Base-by-base conservation (phyloP, 1,140 invertebrate species). In the Papilio aristodemus region DNA sequence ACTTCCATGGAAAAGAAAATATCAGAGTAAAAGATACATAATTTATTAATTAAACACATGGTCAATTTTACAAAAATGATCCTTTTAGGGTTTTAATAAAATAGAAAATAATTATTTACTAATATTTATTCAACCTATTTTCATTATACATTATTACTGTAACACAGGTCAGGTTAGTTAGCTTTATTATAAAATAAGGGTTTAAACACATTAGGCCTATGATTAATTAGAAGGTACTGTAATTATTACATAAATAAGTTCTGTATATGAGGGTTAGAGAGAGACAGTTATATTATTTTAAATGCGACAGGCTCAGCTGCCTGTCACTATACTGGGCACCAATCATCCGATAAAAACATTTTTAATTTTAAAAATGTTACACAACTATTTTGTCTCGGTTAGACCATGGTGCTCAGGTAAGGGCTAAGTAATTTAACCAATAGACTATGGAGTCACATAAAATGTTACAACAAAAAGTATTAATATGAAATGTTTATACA, bases 401-500 rank as follows among this genome's bases (percentile, higher is more conserved):
- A 6, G 27, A 32, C 27, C 27, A 3, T 3, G 6, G 27, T 32
- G 27, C 27, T 2, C 27, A 32, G 27, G 27, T 6, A 3, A 3
- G n/a, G 27, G 27, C 27, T 32, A 6, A 4, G 3, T 1, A 41
- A 1, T 41, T 10, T 41, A 9, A 41, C 9, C 0, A 17, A 50
- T 50, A 50, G 6, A 4, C 14, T 14, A 50, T 4, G n/a, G 43
- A 14, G 8, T 50, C 14, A 14, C 17, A 50, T 17, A 38, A 60
- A 60, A 60, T 60, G 32, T 19, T 36, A 60, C 58, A 38, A 62
- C 59, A 62, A 62, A 62, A 62, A 19, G 63, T 17, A 54, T 39
- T 37, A 64, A 19, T 64, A 68, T 46, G 66, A 69, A 72, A 75
- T 64, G 57, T 70, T 11, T 67, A 54, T 71, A 75, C 57, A 67